Base-by-base conservation (phyloP, 1,140 invertebrate species). In the Bicyclus anynana region DNA sequence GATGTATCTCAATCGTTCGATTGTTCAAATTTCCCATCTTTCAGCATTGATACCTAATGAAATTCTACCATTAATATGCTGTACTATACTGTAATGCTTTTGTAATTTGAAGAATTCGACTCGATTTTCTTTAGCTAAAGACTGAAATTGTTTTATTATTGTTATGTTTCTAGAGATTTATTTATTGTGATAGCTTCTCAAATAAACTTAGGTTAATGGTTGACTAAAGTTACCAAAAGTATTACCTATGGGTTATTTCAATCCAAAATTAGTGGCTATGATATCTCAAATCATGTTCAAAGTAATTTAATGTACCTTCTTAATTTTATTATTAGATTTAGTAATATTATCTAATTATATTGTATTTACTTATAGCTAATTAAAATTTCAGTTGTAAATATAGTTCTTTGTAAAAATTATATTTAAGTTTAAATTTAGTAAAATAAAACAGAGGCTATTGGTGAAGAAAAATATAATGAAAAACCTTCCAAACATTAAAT, bases 161-260 rank as follows among this genome's bases (percentile, higher is more conserved):
- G 75, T 82, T 80, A 79, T 79, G 78, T 84, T 83, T 69, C 51
- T 67, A 82, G 67, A 84, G 56, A 60, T 86, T 86, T 84, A 84
- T 87, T 87, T 81, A 77, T 80, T 85, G 80, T 84, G 79, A 87
- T 87, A 80, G 65, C 62, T 72, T 75, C 59, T 64, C 65, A 67
- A 40, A 65, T 69, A 47, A 29, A 64, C 67, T 60, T 78, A 78
- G 74, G 65, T 72, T 72, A 70, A 52, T 62, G 67, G 71, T 66
- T 76, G 77, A 84, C 78, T 82, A 80, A 74, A 87, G 84, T 87
- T 87, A 87, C 84, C 84, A 76, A 82, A 84, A 86, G 79, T 87
- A 86, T 87, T 87, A 87, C 81, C 80, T 33, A 55, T 75, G 77
- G 67, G 66, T 71, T 69, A 50, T 40, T 77, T 67, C 40, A 62